Base-by-base conservation (phyloP, 2,113 vertebrate species). In the Xenotilapia caudafasciata region DNA sequence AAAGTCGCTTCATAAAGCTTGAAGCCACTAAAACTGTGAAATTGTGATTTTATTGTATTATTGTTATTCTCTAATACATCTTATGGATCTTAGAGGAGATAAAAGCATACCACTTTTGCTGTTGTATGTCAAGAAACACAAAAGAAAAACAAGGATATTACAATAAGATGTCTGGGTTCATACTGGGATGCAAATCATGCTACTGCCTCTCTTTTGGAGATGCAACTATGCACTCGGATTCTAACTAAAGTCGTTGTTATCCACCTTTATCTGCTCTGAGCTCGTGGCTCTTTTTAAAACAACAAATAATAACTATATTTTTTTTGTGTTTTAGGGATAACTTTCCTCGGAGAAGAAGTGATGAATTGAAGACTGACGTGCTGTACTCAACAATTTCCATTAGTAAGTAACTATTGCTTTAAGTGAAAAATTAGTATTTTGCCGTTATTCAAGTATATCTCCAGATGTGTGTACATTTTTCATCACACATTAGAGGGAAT, bases 251-350 rank as follows among this genome's bases (percentile, higher is more conserved):
- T 12, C 5, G 6, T 62, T 73, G 60, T 65, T 82, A 84, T 68
- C 75, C 51, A 3, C 15, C 9, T 12, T 86, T 86, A 55, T 35
- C 68, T 83, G 15, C 17, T 8, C 42, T 80, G 10, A 21, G 68
- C 40, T 47, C 6, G 2, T 47, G 23, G 14, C 51, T 38, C 31
- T 82, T 68, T 31, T 17, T 49, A n/a, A 15, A 14, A 6, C 14
- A 9, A 2, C 0, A 21, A 73, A 75, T 80, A 81, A 51, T 84
- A 77, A 77, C 53, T 6, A 49, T 21, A 89, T 79, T 13, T 33
- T 90, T 33, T 90, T 89, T 93, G 47, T 75, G 14, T 97, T 97
- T 87, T 91, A 99, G 98, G 54, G 97, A 98, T n/a, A 96, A 95
- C 31, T 95, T 90, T 83, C 95, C 95, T 77, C 91, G 68, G 11